Conservation (phyloP, 2,888 invertebrate genomes). For the Zygaena filipendulae region DNA sequence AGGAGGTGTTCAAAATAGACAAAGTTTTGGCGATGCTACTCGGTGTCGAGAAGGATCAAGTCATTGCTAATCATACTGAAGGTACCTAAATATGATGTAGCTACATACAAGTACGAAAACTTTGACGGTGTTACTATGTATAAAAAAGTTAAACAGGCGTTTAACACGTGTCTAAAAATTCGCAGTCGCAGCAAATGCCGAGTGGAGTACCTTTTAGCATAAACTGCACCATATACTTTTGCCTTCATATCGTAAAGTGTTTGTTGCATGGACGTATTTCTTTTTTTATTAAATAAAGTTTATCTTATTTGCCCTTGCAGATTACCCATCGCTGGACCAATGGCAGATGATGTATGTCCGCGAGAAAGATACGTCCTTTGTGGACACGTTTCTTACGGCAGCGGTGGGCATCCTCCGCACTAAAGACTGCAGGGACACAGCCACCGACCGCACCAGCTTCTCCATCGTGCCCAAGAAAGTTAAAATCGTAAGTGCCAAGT, state of each 20-base stretch:
- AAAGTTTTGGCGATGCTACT: constrained; percentile 83
- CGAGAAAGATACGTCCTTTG: constrained; percentile 86
- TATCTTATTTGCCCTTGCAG: no score
- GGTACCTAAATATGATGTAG: constrained; percentile 64
- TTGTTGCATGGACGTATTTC: no score
- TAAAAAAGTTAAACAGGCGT: neutral
- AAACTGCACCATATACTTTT: no score
- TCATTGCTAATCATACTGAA: constrained; percentile 75
- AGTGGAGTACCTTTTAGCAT: no score
- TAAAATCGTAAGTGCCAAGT: constrained; percentile 75
- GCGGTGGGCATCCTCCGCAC: constrained; percentile 81
- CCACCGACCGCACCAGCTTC: constrained; percentile 73
- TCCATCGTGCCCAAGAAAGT: constrained; percentile 82
- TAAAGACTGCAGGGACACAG: constrained; percentile 64
- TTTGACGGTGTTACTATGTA: neutral
- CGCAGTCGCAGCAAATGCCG: no score
- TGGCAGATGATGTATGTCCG: constrained; percentile 85
- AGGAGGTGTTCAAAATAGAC: constrained; percentile 73
- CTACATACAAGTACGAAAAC: constrained; percentile 9
- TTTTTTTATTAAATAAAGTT: no score
- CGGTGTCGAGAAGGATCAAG: constrained; percentile 79
- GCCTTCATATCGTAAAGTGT: no score
- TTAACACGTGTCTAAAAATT: no score
- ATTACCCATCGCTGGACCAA: constrained; percentile 77
- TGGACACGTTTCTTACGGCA: constrained; percentile 84